These are phyloP conservation scores for Phycodurus eques DNA, from an alignment of 2,113 vertebrate species.

Conservation along the genomic window DNA sequence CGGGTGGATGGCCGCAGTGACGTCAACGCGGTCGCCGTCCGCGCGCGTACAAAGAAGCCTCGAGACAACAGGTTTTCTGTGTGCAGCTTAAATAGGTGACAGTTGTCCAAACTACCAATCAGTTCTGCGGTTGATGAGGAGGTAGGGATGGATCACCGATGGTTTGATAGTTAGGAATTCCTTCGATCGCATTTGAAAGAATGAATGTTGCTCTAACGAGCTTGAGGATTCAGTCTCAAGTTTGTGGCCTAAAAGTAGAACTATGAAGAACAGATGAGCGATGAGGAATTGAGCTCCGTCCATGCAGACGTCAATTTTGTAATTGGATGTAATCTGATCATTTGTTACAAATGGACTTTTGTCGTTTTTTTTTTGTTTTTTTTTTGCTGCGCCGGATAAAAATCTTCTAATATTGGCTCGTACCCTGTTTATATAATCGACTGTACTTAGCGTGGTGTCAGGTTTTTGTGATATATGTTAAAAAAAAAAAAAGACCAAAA, in stretches of 20 bases:
- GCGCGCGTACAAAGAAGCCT: too few relatives aligned
- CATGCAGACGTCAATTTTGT: background rate
- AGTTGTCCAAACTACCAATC: background rate
- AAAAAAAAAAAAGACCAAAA: too few relatives aligned
- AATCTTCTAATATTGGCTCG: background rate
- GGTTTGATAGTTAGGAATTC: background rate
- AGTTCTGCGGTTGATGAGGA: background rate
- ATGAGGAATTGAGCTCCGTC: background rate
- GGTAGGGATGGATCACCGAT: background rate
- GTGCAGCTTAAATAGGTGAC: background rate
- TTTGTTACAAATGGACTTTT: too few relatives aligned
- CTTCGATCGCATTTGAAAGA: background rate
- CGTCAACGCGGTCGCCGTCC: too few relatives aligned
- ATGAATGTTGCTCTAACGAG: background rate
- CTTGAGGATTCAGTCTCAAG: background rate
- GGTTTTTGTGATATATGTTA: too few relatives aligned
- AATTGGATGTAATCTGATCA: too few relatives aligned
- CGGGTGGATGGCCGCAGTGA: too few relatives aligned
- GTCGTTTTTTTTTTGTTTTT: background rate
- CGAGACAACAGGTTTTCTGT: background rate
- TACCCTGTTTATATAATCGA: background rate
- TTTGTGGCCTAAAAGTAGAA: background rate
- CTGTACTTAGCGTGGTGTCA: background rate
- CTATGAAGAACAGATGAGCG: background rate
- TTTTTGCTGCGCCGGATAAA: background rate